Evolutionary conservation across 1,140 invertebrate species (phyloP).

Genomic region (Schlechtendalia chinensis): DNA sequence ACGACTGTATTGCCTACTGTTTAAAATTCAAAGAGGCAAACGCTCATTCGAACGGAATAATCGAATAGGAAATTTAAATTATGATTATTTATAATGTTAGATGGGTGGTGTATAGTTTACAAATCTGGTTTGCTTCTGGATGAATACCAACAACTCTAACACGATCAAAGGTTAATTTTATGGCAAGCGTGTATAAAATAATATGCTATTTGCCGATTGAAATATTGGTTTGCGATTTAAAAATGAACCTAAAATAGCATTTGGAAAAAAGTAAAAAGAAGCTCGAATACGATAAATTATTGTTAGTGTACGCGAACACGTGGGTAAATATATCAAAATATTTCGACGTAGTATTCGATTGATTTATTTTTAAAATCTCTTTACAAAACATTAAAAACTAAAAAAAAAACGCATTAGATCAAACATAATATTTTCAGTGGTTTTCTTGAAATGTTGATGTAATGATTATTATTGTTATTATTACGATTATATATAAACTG

Average conservation of each 20-base stretch:
- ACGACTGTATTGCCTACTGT: neutral
- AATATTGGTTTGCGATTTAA: neutral
- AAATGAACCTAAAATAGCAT: neutral
- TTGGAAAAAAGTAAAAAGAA: neutral
- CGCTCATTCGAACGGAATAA: slow-evolving; percentile 18
- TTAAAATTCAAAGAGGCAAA: slow-evolving; percentile 4
- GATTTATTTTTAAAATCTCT: too few relatives aligned
- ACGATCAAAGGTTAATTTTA: slow-evolving; percentile 14
- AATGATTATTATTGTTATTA: neutral
- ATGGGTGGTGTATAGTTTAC: neutral
- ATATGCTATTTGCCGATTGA: neutral
- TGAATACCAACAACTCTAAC: neutral
- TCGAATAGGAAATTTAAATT: neutral
- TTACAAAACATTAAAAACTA: too few relatives aligned
- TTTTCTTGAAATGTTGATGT: neutral
- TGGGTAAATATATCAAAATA: neutral
- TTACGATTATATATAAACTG: neutral
- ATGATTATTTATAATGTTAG: slow-evolving; percentile 15
- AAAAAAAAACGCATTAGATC: too few relatives aligned
- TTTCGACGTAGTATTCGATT: neutral
- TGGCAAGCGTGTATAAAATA: neutral
- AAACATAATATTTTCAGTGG: neutral
- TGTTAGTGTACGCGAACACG: neutral
- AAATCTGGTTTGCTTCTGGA: slow-evolving; percentile 19
- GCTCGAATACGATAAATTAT: neutral